Base-by-base conservation (phyloP, 2,888 invertebrate species). In the Xanthia icteritia region DNA sequence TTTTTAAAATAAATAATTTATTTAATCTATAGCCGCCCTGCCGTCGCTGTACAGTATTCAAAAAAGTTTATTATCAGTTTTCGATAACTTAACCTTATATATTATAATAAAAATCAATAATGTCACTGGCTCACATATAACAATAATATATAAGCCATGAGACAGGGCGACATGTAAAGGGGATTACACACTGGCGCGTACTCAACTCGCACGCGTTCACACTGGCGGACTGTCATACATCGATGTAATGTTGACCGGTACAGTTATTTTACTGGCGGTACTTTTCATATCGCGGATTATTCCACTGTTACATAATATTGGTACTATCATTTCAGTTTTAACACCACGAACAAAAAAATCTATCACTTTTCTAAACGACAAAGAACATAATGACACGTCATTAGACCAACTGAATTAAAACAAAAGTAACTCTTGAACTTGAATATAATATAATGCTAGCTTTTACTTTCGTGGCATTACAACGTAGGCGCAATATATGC, bases 1-100 rank as follows among this genome's bases (percentile, higher is more conserved):
- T 81, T 86, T 84, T 89, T 86, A 87, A 90, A 92, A 92, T 92
- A 92, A 92, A 92, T 92, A 92, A 92, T 90, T 90, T 89, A 92
- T 88, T 86, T 91, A 89, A 86, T 85, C 90, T 91, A 91, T 81
- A 73, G 88, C 83, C 89, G 87, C 89, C 89, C 84, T 81, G 86
- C 68, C 71, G 60, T 73, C 77, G 73, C 77, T 86, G 84, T 78
- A 84, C 84, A 81, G 39, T 73, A 66, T 39, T 77, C 73, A 20
- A 79, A 68, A 82, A 80, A 83, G 73, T 79, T 76, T 85, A 83
- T 80, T 75, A 75, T 83, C 76, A 70, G 15, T 73, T 83, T 73
- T 56, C 75, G 76, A 79, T 79, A 77, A 86, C 65, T 56, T 69
- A 81, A 88, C 76, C 63, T 81, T 88, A 81, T 78, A 36, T 9